Evolutionary conservation across 2,797 vertebrate species (phyloP), one percentile per base, ranked within the genome.

Genomic region (Pelodytes ibericus): DNA sequence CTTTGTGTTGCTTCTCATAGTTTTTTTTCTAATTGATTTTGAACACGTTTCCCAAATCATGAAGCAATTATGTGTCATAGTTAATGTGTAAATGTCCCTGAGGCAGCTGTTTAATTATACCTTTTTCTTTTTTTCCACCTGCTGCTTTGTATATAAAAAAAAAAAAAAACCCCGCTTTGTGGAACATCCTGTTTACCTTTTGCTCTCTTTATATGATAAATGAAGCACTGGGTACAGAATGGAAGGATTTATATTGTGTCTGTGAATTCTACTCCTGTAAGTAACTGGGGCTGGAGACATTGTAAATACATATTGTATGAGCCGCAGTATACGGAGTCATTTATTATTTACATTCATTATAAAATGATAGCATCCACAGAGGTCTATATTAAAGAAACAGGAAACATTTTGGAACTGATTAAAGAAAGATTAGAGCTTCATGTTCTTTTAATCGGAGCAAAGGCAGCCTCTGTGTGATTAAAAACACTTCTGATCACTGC

Each of bases 101-200:
- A 49, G 30, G 51, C 20, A 24, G 51, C 0, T 24, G 33, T 7
- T n/a, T 65, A 31, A 58, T 71, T 71, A 49, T 53, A 26, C 22
- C 24, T 24, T 26, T 49, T 56, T 22, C 29, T 26, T 44, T 57
- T 49, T 16, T 47, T 44, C 9, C 68, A 59, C 68, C 68, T 71
- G 51, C 68, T 47, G 51, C 51, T 77, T 49, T 77, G 75, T 70
- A 64, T 77, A 30, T 31, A 26, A 71, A 59, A 66, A 62, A 3
- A 44, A n/a, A 73, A 64, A 30, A 29, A n/a, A 25, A 29, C 16
- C 29, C 56, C 9, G 47, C 53, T 71, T 71, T 71, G 31, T 49
- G 58, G 68, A 59, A 77, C 68, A 71, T 71, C 61, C 60, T 77
- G 75, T 77, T 77, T 77, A 53, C 51, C 58, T 66, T 62, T 63